A percentile compares a stretch with the other conserved stretches of the same genome.
phyloP scores from a whole-genome alignment of 2,888 invertebrate species.

The Spodoptera picta region DNA sequence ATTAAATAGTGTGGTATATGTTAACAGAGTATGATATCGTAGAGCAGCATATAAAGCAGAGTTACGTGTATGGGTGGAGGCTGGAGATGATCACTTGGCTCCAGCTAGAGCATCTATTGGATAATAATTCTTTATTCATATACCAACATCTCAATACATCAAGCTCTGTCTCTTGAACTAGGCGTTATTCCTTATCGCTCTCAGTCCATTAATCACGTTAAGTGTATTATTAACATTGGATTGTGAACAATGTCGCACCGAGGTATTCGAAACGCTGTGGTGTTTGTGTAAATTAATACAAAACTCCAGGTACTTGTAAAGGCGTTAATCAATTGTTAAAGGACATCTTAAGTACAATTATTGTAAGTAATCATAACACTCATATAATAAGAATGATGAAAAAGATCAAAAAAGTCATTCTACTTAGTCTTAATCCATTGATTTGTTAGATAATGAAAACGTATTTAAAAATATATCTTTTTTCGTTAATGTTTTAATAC shows the following conservation, averaged over 20 bases:
- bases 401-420: too few species aligned
- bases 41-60: constrained; percentile 9
- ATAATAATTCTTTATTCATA: too few species aligned
- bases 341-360: too few species aligned
- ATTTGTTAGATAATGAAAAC: too few species aligned
- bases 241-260: constrained; percentile 14
- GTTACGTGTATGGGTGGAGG: constrained; percentile 1
- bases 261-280: constrained; percentile 2
- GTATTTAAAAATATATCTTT: too few species aligned
- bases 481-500: too few species aligned
- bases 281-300: constrained; percentile 18
- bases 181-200: constrained; percentile 41
- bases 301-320: constrained; percentile 4
- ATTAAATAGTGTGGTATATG: constrained; percentile 10
- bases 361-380: too few species aligned
- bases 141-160: too few species aligned
- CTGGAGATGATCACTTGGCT: constrained; percentile 28
- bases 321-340: constrained; percentile 12
- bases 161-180: too few species aligned
- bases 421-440: too few species aligned
- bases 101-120: constrained; percentile 12
- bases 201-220: constrained; percentile 36
- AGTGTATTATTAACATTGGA: constrained; percentile 34
- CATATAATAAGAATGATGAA: too few species aligned
- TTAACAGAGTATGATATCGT: background rate